These are phyloP conservation scores for Bimastos eiseni DNA, from an alignment of 2,888 invertebrate genomes.

Conservation along the genomic window DNA sequence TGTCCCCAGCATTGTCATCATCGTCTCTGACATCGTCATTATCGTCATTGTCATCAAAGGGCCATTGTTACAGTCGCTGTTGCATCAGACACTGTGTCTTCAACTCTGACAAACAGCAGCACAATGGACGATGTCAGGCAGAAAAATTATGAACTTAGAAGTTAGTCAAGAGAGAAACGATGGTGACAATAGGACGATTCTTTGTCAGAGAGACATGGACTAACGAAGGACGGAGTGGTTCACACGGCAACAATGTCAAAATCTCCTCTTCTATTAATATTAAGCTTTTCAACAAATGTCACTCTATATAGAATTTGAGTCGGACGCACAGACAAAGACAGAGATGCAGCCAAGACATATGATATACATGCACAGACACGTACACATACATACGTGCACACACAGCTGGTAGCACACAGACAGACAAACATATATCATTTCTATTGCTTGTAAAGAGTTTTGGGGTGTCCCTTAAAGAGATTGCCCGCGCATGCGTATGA, in stretches of 20 bases:
- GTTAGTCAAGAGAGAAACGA: too few species aligned
- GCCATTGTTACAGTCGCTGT: too few species aligned
- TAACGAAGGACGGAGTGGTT: too few species aligned
- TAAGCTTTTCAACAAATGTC: neutral
- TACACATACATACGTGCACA: neutral
- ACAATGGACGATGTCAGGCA: too few species aligned
- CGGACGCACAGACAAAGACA: neutral
- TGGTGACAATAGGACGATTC: too few species aligned
- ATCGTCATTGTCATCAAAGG: too few species aligned
- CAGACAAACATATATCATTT: neutral
- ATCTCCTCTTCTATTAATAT: neutral
- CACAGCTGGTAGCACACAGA: neutral
- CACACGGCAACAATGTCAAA: neutral
- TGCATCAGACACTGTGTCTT: too few species aligned
- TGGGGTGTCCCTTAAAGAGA: neutral
- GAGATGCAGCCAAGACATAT: neutral
- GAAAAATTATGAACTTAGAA: too few species aligned
- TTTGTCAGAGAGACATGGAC: too few species aligned
- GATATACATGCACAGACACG: neutral
- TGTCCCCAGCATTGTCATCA: too few species aligned
- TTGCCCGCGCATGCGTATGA: neutral
- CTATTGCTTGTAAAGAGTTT: slow-evolving; percentile 6
- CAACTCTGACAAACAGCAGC: too few species aligned
- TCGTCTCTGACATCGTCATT: too few species aligned
- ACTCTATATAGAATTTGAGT: neutral